phyloP scores from a whole-genome alignment of 2,113 vertebrate species.

The Tamias sibiricus region DNA sequence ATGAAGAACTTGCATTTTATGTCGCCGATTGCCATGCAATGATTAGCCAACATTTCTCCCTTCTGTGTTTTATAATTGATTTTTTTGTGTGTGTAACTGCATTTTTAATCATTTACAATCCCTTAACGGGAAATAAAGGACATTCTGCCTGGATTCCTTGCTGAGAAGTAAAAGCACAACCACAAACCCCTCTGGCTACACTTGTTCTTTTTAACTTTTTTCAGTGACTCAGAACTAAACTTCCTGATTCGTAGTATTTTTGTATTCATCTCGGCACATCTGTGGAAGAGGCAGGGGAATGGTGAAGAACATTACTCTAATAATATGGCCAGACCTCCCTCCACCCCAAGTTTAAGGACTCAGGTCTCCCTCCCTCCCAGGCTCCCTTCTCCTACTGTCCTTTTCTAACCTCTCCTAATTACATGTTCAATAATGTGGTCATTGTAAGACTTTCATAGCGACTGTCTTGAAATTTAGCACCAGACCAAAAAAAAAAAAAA shows the following conservation, averaged over 20 bases:
- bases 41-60: slow-evolving; percentile 4
- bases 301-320: neutral
- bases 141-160: neutral
- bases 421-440: rapidly evolving
- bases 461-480: neutral
- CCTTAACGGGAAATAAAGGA: neutral
- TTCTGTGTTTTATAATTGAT: slow-evolving; percentile 11
- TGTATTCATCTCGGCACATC: neutral
- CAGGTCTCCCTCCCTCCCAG: neutral
- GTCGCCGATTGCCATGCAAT: neutral
- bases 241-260: neutral
- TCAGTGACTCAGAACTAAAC: neutral
- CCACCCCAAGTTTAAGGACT: neutral
- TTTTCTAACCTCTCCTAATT: neutral
- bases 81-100: neutral
- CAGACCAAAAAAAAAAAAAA: too few relatives aligned
- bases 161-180: neutral
- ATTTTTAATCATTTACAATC: slow-evolving; percentile 51
- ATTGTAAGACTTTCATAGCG: neutral
- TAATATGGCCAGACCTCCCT: neutral
- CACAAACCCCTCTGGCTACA: neutral
- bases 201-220: neutral
- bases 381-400: rapidly evolving
- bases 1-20: neutral
- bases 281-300: neutral